Percentiles rank a stretch among this genome's conserved stretches.
These are phyloP conservation scores for Dolichoris vasculosae DNA, from an alignment of 1,140 invertebrate genomes.

Conservation along the genomic window DNA sequence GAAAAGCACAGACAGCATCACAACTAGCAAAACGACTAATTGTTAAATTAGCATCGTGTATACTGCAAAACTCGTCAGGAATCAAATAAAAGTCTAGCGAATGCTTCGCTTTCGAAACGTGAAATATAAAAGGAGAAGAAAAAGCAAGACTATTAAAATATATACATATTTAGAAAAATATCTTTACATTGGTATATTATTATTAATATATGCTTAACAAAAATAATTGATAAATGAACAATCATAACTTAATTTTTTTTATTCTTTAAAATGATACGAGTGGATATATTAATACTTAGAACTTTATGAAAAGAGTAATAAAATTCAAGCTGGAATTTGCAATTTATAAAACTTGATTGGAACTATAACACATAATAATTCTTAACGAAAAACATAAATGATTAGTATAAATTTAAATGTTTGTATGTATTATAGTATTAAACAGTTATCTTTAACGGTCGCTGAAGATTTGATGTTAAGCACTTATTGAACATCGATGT, in stretches of 20 bases:
- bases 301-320: background rate
- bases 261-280: no score
- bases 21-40: background rate
- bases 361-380: background rate
- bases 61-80: background rate
- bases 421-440: background rate
- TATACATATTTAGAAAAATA: background rate
- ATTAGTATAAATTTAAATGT: background rate
- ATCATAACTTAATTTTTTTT: background rate
- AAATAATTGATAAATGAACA: background rate
- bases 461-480: background rate
- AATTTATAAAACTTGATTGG: background rate
- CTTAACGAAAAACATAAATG: background rate
- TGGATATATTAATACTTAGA: no score
- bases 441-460: background rate
- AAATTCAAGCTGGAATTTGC: background rate
- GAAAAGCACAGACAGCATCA: background rate
- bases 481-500: background rate
- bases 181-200: background rate
- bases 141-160: background rate
- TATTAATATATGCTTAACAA: background rate
- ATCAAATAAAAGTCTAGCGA: conserved; percentile 14
- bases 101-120: conserved; percentile 27
- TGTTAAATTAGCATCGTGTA: background rate
- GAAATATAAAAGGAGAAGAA: background rate